phyloP scores from a whole-genome alignment of 2,888 invertebrate species.

The Lagria hirta region DNA sequence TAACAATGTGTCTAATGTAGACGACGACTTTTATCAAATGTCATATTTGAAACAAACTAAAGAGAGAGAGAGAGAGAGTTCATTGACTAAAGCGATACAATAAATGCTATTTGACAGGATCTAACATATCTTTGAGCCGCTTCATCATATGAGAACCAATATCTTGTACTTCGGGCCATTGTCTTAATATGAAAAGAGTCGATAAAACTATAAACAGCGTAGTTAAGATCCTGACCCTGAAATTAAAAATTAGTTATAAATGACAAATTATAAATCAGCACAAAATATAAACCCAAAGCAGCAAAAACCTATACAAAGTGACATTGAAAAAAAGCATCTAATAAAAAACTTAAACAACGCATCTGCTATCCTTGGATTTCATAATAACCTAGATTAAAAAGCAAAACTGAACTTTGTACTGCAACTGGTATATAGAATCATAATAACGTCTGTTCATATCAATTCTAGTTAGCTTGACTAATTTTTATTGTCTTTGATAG shows the following conservation, averaged over 20 bases:
- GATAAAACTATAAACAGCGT: constrained; percentile 79
- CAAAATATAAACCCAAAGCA: not conserved
- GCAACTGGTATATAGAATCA: too few relatives aligned
- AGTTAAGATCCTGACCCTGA: constrained; percentile 82
- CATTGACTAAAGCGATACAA: constrained; percentile 34
- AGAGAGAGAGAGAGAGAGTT: constrained; percentile 25
- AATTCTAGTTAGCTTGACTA: too few relatives aligned
- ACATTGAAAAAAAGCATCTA: too few relatives aligned
- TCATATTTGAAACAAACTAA: constrained; percentile 34
- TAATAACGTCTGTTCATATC: too few relatives aligned
- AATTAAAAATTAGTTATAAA: constrained; percentile 55
- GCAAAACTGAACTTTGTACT: too few relatives aligned
- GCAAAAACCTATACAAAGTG: not conserved
- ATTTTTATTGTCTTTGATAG: too few relatives aligned
- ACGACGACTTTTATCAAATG: constrained; percentile 27
- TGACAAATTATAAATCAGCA: too few relatives aligned
- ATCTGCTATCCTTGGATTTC: too few relatives aligned
- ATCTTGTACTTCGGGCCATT: constrained; percentile 87
- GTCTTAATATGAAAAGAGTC: constrained; percentile 80
- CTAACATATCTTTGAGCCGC: constrained; percentile 75
- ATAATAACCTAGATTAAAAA: too few relatives aligned
- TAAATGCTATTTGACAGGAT: constrained; percentile 56
- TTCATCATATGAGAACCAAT: constrained; percentile 78
- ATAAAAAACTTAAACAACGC: too few relatives aligned
- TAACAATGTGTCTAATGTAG: constrained; percentile 16